These are phyloP conservation scores for Empidonax alnorum DNA, from an alignment of 2,113 vertebrate species.

Conservation along the genomic window DNA sequence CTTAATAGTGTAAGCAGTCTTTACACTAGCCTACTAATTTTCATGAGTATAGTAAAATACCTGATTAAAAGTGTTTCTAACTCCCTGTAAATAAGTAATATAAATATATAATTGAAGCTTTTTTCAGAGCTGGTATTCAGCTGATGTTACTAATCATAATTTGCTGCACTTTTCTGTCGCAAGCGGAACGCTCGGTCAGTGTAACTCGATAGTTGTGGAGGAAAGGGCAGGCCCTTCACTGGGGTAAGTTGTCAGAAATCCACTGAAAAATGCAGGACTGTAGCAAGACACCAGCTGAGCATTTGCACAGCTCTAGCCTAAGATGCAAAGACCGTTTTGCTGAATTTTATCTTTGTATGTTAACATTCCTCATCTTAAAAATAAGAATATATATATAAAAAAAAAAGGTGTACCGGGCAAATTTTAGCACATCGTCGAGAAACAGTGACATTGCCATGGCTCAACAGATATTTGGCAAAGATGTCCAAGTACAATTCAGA, in stretches of 20 bases:
- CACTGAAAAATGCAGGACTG: not conserved
- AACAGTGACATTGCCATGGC: not conserved
- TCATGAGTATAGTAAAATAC: not conserved
- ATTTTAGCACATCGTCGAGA: fast-evolving
- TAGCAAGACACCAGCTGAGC: not conserved
- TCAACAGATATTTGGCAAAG: not conserved
- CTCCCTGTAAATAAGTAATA: not conserved
- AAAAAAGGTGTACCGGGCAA: not conserved
- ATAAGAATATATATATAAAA: not conserved
- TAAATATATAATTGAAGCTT: not conserved
- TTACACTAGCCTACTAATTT: not conserved
- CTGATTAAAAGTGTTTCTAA: not conserved
- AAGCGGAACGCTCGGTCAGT: not conserved
- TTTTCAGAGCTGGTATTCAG: not conserved
- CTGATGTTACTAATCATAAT: not conserved
- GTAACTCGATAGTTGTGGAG: not conserved
- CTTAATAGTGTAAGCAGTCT: not conserved
- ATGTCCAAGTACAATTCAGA: not conserved
- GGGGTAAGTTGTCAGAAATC: not conserved
- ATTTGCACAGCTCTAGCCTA: not conserved
- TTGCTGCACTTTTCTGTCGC: slow-evolving; percentile 1
- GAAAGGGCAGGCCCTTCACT: not conserved
- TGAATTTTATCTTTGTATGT: not conserved
- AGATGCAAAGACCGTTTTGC: not conserved
- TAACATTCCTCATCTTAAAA: not conserved